Base-by-base conservation (phyloP, 2,888 invertebrate genomes). In the Stenoptilia bipunctidactyla region DNA sequence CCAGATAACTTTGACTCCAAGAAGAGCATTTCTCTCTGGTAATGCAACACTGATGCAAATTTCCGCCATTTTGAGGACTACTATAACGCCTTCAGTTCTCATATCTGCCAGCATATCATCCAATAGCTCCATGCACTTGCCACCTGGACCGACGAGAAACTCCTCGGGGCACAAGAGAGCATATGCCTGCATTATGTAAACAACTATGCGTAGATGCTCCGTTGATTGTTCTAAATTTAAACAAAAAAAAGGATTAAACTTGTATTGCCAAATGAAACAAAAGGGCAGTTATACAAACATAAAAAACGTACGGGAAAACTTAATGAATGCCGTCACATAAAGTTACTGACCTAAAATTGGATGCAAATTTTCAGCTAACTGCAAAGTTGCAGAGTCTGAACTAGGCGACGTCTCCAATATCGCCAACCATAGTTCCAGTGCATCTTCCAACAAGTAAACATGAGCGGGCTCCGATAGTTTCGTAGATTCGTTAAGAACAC, bases 371-470 rank as follows among this genome's bases (percentile, higher is more conserved):
- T 87, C 86, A 48, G 92, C 91, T 15, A 97, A 73, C 53, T 89
- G 87, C 60, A 95, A 75, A 35, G 94, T 83, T 1, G 79, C 75
- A 0, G 82, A 71, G 50, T 88, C 87, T 0, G 87, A 86, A 0
- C 88, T 87, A 48, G 89, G 85, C 0, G 85, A 73, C 0, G 91
- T 87, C 66, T 95, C 92, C 44, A 97, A 79, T 13, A 95, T 88
- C 0, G 92, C 91, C 40, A 91, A 85, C 96, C 97, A 97, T 43
- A 98, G 84, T 51, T 95, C 93, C 30, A 97, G 77, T 1, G 96
- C 96, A 64, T 98, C 97, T 70, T 97, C 97, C 51, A 96, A 76
- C 39, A 97, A 85, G 68, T 97, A 97, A 39, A 97, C 92, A 66
- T 96, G 93, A 0, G 92, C 88, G 40, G 90, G 88, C 61, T 93